Percentiles rank a stretch among this genome's conserved stretches.
phyloP scores from a whole-genome alignment of 92 coral and sea anemone genomes.

The Umimayanthus chanpuru region DNA sequence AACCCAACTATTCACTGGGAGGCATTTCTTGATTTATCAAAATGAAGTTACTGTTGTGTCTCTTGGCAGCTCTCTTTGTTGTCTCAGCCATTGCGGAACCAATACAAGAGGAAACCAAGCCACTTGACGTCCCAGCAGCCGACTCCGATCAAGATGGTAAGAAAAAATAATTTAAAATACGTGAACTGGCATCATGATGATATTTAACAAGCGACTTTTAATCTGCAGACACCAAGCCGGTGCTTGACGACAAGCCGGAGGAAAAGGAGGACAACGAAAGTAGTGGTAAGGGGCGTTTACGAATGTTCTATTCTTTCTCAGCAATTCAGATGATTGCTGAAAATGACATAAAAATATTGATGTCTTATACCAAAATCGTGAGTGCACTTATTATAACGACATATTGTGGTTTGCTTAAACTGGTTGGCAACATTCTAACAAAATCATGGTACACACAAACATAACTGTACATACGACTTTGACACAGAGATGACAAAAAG shows the following conservation, averaged over 20 bases:
- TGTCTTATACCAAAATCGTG: too few relatives aligned
- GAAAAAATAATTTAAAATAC: background rate
- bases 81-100: background rate
- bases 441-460: too few relatives aligned
- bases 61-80: background rate
- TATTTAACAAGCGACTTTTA: background rate
- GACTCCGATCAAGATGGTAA: background rate
- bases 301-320: background rate
- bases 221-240: background rate
- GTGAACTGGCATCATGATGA: background rate
- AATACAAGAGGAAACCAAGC: background rate
- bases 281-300: background rate
- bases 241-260: background rate
- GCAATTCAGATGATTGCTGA: too few relatives aligned
- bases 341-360: too few relatives aligned
- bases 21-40: background rate
- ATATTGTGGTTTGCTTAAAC: too few relatives aligned
- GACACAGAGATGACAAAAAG: too few relatives aligned
- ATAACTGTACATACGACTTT: too few relatives aligned
- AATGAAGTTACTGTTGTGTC: background rate
- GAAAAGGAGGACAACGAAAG: background rate
- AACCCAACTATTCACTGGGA: background rate
- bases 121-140: background rate
- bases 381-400: too few relatives aligned
- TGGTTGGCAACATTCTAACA: too few relatives aligned